Percentiles rank a stretch among this genome's conserved stretches.
phyloP scores from a whole-genome alignment of 2,888 invertebrate species.

The Rotaria macrura region DNA sequence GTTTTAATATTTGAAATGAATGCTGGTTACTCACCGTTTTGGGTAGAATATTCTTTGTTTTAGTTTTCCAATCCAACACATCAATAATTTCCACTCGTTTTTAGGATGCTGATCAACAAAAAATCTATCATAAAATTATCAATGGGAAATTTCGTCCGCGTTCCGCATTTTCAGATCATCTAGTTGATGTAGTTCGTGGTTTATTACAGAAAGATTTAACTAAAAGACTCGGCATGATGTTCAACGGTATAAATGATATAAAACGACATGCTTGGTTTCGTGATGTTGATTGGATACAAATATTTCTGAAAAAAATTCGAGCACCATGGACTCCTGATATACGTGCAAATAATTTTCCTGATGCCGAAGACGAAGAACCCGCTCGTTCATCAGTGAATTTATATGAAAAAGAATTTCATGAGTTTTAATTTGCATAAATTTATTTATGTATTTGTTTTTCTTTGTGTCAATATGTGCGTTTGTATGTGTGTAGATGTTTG shows the following conservation, averaged over 20 bases:
- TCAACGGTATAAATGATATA: slow-evolving; percentile 97
- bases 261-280: slow-evolving; percentile 98
- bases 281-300: slow-evolving; percentile 95
- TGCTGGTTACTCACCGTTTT: neutral
- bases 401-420: slow-evolving; percentile 98
- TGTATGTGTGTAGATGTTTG: neutral
- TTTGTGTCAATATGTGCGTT: neutral
- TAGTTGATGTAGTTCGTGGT: slow-evolving; percentile 92
- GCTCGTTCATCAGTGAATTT: slow-evolving; percentile 97
- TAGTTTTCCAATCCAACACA: neutral
- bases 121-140: slow-evolving; percentile 99
- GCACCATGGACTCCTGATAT: slow-evolving; percentile 27
- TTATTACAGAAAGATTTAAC: slow-evolving; percentile 73
- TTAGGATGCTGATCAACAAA: slow-evolving; percentile 99
- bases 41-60: neutral
- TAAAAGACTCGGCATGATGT: slow-evolving; percentile 93
- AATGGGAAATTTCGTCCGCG: slow-evolving; percentile 95
- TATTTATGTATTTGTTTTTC: too few species aligned
- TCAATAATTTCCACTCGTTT: slow-evolving; percentile 55
- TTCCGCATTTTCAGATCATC: slow-evolving; percentile 91
- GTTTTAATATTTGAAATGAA: slow-evolving; percentile 39
- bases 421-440: slow-evolving; percentile 58
- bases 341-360: slow-evolving; percentile 46
- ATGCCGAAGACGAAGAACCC: slow-evolving; percentile 97
- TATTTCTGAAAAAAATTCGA: slow-evolving; percentile 80